Percentiles rank a stretch among this genome's conserved stretches.
phyloP scores from a whole-genome alignment of 1,140 invertebrate species.

The Hirudo medicinalis region DNA sequence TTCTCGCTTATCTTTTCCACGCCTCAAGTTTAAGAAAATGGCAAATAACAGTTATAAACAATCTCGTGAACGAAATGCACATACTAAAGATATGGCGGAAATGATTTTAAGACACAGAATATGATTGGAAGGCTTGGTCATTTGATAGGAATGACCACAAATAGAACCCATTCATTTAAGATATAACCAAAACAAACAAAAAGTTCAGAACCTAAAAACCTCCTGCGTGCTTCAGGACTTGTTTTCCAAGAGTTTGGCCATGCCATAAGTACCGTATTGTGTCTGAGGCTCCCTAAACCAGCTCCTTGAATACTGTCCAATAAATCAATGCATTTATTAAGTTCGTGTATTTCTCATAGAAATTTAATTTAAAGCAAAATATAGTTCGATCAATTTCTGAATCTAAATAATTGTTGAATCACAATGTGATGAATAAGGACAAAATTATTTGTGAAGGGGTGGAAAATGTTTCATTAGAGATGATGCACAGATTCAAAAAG shows the following conservation, averaged over 20 bases:
- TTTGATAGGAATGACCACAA: not conserved
- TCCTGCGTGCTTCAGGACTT: slow-evolving; percentile 66
- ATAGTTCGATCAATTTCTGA: too few species aligned
- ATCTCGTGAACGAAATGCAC: too few species aligned
- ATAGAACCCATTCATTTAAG: slow-evolving; percentile 10
- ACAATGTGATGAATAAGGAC: too few species aligned
- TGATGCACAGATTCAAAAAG: too few species aligned
- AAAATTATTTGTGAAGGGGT: too few species aligned
- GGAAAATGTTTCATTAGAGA: too few species aligned
- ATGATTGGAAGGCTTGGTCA: slow-evolving; percentile 1
- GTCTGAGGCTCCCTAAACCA: slow-evolving; percentile 89
- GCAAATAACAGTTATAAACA: too few species aligned
- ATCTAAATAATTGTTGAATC: too few species aligned
- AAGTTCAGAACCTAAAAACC: slow-evolving; percentile 62
- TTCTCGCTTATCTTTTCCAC: not conserved
- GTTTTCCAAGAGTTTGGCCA: slow-evolving; percentile 95
- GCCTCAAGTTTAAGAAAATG: too few species aligned
- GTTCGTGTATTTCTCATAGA: too few species aligned
- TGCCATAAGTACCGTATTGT: slow-evolving; percentile 91
- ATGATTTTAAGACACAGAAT: not conserved
- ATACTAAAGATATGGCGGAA: not conserved
- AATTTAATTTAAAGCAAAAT: too few species aligned
- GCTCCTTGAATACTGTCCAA: slow-evolving; percentile 73
- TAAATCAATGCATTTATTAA: not conserved
- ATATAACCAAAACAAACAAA: slow-evolving; percentile 72